phyloP scores from a whole-genome alignment of 23 tunicate genomes.

The Trididemnum nubilum region DNA sequence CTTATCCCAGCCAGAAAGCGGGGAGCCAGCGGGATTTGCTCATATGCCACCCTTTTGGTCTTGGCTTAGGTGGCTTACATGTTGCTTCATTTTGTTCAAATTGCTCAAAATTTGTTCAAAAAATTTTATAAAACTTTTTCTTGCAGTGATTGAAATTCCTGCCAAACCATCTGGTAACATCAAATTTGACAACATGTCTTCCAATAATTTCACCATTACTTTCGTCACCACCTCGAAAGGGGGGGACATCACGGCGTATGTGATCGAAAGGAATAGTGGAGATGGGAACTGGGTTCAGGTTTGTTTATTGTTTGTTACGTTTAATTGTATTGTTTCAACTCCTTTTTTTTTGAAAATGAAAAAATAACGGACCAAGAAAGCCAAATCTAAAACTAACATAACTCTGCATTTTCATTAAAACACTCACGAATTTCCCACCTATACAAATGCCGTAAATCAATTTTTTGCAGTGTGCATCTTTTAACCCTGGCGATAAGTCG shows the following conservation, averaged over 20 bases:
- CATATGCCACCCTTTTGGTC: no score
- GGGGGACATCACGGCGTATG: constrained; percentile 30
- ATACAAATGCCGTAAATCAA: no score
- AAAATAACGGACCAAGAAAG: not conserved
- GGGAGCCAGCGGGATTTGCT: no score
- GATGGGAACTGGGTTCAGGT: constrained; percentile 66
- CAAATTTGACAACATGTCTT: constrained; percentile 94
- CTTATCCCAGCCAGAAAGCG: no score
- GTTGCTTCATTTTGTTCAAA: not conserved
- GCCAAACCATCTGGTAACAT: constrained; percentile 89
- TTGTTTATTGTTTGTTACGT: not conserved
- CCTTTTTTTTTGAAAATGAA: not conserved
- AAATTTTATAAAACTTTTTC: not conserved
- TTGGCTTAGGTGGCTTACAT: no score
- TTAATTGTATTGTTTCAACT: no score
- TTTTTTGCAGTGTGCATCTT: constrained; percentile 54
- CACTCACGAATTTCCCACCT: no score
- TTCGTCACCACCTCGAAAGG: constrained; percentile 64
- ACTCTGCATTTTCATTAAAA: not conserved
- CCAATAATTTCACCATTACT: constrained; percentile 67
- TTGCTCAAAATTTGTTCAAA: no score
- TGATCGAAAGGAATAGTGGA: constrained; percentile 64
- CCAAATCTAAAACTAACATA: not conserved
- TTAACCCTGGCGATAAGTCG: constrained; percentile 73
- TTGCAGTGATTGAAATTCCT: constrained; percentile 60